phyloP scores from a whole-genome alignment of 2,888 invertebrate genomes.

The Gymnosoma rotundatum region DNA sequence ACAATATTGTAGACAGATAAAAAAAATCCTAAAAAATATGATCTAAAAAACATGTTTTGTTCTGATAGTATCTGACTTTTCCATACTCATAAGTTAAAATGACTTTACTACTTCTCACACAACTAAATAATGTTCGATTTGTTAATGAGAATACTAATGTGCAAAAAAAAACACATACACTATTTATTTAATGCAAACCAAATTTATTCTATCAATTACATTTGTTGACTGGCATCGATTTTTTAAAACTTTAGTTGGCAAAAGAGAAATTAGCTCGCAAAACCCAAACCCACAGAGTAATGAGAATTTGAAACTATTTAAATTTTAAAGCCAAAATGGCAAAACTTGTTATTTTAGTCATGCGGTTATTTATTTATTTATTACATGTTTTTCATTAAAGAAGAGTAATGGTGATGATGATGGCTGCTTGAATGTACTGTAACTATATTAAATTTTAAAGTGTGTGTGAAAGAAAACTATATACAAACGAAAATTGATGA shows the following conservation, averaged over 20 bases:
- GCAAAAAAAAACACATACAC: background rate
- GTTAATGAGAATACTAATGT: too few species aligned
- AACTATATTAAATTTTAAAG: too few species aligned
- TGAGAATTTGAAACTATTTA: conserved; percentile 37
- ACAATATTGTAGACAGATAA: too few species aligned
- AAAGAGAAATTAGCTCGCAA: conserved; percentile 33
- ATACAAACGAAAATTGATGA: too few species aligned
- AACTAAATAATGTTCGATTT: too few species aligned
- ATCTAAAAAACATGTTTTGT: too few species aligned
- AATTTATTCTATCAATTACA: conserved; percentile 1
- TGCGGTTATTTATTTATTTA: conserved; percentile 21
- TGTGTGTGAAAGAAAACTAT: too few species aligned
- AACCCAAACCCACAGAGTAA: conserved; percentile 43
- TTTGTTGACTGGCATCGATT: conserved; percentile 26
- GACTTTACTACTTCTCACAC: too few species aligned
- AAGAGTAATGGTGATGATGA: background rate
- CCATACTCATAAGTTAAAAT: too few species aligned
- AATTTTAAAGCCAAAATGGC: conserved; percentile 26
- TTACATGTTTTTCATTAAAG: background rate
- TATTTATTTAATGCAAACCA: background rate
- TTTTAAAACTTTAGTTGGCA: conserved; percentile 1
- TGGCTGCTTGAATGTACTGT: too few species aligned
- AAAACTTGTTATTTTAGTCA: conserved; percentile 19
- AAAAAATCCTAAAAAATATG: too few species aligned
- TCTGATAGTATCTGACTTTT: too few species aligned